A percentile compares a stretch with the other conserved stretches of the same genome.
Evolutionary conservation across 1,140 invertebrate species (phyloP).

Genomic region (Pseudomyrmex cubaensis): DNA sequence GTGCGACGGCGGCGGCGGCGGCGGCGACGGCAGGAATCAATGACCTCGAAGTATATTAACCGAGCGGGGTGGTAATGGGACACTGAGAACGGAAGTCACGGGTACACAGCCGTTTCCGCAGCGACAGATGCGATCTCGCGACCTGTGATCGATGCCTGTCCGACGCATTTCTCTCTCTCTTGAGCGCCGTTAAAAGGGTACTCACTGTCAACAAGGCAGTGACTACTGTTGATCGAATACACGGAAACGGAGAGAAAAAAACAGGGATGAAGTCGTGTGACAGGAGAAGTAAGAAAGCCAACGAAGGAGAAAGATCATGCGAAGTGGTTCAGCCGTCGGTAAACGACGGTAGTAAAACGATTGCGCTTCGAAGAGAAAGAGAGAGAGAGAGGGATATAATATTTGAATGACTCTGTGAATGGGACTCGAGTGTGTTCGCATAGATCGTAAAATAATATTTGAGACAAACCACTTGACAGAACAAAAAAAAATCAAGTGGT

Average conservation of each 20-base stretch:
- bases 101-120: constrained; percentile 79
- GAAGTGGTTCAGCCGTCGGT: constrained; percentile 37
- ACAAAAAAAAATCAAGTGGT: constrained; percentile 52
- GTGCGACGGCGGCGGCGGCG: background rate
- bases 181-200: constrained; percentile 69
- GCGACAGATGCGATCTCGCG: constrained; percentile 79
- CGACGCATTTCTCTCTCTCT: constrained; percentile 25
- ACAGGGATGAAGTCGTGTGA: constrained; percentile 57
- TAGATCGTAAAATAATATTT: constrained; percentile 78
- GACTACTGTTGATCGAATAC: constrained; percentile 63
- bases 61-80: constrained; percentile 74
- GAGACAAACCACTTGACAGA: constrained; percentile 68
- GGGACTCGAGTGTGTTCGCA: constrained; percentile 55
- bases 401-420: constrained; percentile 73
- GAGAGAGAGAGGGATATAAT: constrained; percentile 55
- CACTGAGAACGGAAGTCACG: constrained; percentile 78
- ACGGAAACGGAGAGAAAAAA: constrained; percentile 62
- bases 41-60: constrained; percentile 71
- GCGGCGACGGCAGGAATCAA: constrained; percentile 6
- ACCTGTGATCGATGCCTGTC: constrained; percentile 48
- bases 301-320: constrained; percentile 6
- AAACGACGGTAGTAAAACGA: constrained; percentile 71
- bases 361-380: constrained; percentile 63
- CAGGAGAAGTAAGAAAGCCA: constrained; percentile 18
- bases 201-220: constrained; percentile 67